Evolutionary conservation across 2,888 invertebrate genomes (phyloP).

Genomic region (Epinotia bilunana): DNA sequence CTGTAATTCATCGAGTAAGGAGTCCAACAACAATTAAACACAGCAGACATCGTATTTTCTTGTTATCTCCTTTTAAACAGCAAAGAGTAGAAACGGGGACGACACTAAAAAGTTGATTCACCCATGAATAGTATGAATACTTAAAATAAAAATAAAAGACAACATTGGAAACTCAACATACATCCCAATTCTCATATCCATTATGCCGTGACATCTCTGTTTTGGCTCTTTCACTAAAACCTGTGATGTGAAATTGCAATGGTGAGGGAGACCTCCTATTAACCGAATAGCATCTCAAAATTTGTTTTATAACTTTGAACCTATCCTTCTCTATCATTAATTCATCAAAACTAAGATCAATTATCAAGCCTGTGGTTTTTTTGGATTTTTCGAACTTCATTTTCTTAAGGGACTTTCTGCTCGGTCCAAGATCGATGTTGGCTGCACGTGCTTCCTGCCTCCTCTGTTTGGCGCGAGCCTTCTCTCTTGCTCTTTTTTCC

Average conservation of each 20-base stretch:
- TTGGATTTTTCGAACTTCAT: slow-evolving; percentile 88
- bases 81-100: too few species aligned
- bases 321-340: slow-evolving; percentile 96
- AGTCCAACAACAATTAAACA: too few species aligned
- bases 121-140: too few species aligned
- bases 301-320: slow-evolving; percentile 94
- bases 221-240: slow-evolving; percentile 90
- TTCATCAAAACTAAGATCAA: slow-evolving; percentile 96
- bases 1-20: too few species aligned
- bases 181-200: slow-evolving; percentile 97
- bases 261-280: slow-evolving; percentile 93
- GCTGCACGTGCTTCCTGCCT: slow-evolving; percentile 88
- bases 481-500: slow-evolving; percentile 89
- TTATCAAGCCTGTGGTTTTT: slow-evolving; percentile 89
- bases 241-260: slow-evolving; percentile 92
- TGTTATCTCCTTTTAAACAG: too few species aligned
- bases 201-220: slow-evolving; percentile 91
- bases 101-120: too few species aligned
- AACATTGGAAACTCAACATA: slow-evolving; percentile 76
- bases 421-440: slow-evolving; percentile 90
- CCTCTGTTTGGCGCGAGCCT: slow-evolving; percentile 88
- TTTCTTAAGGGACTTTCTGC: slow-evolving; percentile 91
- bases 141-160: background rate
- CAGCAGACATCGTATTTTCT: too few species aligned
- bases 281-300: slow-evolving; percentile 94